phyloP scores from a whole-genome alignment of 1,140 invertebrate species.

The Dreissena rostriformis region DNA sequence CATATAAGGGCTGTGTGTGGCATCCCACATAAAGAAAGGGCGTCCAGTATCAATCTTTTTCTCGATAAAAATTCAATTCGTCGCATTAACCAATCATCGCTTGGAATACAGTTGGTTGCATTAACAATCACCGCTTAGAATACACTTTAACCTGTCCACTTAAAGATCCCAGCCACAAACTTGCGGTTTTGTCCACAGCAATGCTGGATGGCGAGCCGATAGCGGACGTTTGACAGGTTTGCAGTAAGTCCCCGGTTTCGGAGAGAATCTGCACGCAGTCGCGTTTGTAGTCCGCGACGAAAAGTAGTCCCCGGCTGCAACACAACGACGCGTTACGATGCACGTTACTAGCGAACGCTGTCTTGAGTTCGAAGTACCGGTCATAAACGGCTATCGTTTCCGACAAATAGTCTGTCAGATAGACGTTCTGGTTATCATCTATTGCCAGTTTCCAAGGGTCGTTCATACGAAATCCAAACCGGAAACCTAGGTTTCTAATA shows the following conservation, averaged over 20 bases:
- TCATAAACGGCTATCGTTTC: constrained; percentile 43
- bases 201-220: constrained; percentile 38
- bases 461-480: constrained; percentile 33
- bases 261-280: constrained; percentile 41
- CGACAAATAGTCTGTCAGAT: constrained; percentile 38
- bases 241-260: constrained; percentile 31
- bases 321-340: constrained; percentile 35
- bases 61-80: too few relatives aligned
- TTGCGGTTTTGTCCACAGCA: constrained; percentile 32
- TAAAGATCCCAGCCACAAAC: constrained; percentile 36
- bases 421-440: constrained; percentile 23
- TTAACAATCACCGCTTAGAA: too few relatives aligned
- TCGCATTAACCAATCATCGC: too few relatives aligned
- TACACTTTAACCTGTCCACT: constrained; percentile 42
- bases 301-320: constrained; percentile 48
- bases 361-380: constrained; percentile 31
- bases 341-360: constrained; percentile 21
- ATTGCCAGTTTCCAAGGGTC: constrained; percentile 45
- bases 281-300: constrained; percentile 39
- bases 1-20: too few relatives aligned
- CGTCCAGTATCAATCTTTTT: too few relatives aligned
- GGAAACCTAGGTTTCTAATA: constrained; percentile 41
- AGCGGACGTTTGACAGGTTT: constrained; percentile 36
- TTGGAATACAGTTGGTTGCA: too few relatives aligned
- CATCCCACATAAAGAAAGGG: too few relatives aligned